Evolutionary conservation across 2,888 invertebrate genomes (phyloP).

Genomic region (Epinotia nisella): DNA sequence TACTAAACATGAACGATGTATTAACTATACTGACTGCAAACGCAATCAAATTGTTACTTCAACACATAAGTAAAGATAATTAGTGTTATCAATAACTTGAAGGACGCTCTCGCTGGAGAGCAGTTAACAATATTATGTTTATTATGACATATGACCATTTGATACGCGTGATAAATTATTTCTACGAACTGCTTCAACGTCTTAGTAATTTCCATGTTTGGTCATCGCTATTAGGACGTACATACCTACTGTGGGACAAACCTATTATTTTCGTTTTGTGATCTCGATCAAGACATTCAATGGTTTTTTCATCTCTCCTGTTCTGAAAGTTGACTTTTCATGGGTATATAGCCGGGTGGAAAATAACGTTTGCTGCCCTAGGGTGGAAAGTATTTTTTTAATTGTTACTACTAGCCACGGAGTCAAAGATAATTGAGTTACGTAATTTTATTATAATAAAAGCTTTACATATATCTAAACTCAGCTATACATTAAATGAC

Average conservation of each 20-base stretch:
- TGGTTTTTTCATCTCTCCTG: too few species aligned
- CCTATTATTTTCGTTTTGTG: too few species aligned
- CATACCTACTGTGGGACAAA: background rate
- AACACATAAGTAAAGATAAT: conserved; percentile 2
- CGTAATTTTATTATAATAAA: too few species aligned
- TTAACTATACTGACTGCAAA: background rate
- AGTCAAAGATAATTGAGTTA: too few species aligned
- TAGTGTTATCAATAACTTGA: conserved; percentile 20
- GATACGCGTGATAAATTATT: conserved; percentile 1
- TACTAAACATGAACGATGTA: background rate
- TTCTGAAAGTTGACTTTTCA: too few species aligned
- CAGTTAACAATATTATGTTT: conserved; percentile 1
- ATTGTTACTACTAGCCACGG: too few species aligned
- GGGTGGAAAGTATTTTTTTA: too few species aligned
- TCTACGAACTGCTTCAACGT: background rate
- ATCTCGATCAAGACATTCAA: too few species aligned
- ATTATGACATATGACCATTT: conserved; percentile 4
- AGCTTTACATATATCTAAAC: too few species aligned
- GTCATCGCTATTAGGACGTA: background rate
- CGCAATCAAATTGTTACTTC: background rate
- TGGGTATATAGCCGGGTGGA: too few species aligned
- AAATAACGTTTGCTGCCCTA: too few species aligned
- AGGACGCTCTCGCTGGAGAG: background rate
- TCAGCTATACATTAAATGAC: too few species aligned
- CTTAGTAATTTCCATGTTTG: background rate